A percentile compares a stretch with the other conserved stretches of the same genome.
These are phyloP conservation scores for Crocallis elinguaria DNA, from an alignment of 2,888 invertebrate genomes.

Conservation along the genomic window DNA sequence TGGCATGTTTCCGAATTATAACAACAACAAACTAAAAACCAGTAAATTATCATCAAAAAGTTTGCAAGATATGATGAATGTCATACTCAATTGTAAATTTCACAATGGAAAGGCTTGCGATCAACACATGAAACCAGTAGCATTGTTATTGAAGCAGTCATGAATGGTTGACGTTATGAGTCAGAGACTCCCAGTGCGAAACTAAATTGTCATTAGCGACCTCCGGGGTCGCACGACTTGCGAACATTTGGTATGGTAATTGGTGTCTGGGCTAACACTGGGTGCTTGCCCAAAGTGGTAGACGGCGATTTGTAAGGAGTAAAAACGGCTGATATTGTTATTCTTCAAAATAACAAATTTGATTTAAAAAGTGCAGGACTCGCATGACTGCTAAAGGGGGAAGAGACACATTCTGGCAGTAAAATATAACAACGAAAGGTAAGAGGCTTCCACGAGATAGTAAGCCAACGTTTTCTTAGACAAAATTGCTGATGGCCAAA, in stretches of 20 bases:
- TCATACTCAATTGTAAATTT: too few species aligned
- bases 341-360: too few species aligned
- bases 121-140: constrained; percentile 6
- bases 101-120: neutral
- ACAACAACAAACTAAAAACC: constrained; percentile 14
- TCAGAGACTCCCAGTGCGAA: constrained; percentile 49
- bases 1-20: constrained; percentile 14
- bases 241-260: constrained; percentile 46
- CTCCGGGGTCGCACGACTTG: constrained; percentile 66
- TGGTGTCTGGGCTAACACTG: constrained; percentile 34
- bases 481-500: too few species aligned
- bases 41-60: neutral
- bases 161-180: constrained; percentile 48
- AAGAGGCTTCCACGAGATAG: too few species aligned
- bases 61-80: too few species aligned
- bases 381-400: too few species aligned
- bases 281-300: constrained; percentile 6
- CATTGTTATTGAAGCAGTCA: constrained; percentile 40
- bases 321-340: neutral
- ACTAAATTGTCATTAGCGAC: constrained; percentile 64
- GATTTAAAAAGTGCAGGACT: too few species aligned
- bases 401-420: too few species aligned
- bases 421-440: too few species aligned
- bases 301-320: neutral
- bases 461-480: too few species aligned